Base-by-base conservation (phyloP, 35 echinoderm and acorn worm species). In the Eucidaris tribuloides region DNA sequence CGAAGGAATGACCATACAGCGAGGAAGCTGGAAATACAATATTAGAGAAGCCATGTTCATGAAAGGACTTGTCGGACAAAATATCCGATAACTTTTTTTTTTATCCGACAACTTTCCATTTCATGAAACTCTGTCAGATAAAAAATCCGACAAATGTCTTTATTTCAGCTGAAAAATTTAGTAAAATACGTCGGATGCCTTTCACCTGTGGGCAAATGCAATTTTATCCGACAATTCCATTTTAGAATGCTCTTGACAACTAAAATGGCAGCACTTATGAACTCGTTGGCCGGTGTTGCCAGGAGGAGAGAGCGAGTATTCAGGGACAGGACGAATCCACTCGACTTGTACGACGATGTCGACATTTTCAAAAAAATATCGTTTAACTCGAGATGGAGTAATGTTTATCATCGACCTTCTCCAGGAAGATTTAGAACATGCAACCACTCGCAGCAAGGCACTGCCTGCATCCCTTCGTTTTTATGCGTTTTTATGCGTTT, bases 281-380 rank as follows among this genome's bases (percentile, higher is more conserved):
- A 64, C 9, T 13, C 30, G 13, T 31, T 64, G 30, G 60, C 9
- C 19, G 60, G 60, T 64, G 60, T 28, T 64, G 88, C 58, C 42
- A 35, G 77, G 24, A n/a, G 88, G 17, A 84, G 88, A 33, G 81
- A 91, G 52, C 27, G 88, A 42, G 39, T 91, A 20, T 91, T 84
- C 43, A 7, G 81, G 23, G 88, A 37, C 19, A 64, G 88, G 55
- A 44, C 29, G 44, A 48, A 90, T 35, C 87, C 87, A 28, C 54
- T 90, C 9, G 88, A 90, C 42, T 29, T 30, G 28, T 84, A 83
- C 70, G 60, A 85, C 42, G 88, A 91, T 44, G 24, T 48, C 15
- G 68, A 91, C 14, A 85, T 85, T 68, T 86, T 42, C 65, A 55
- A 37, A 49, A n/a, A 86, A 85, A 39, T 86, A 91, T 34, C 28